These are phyloP conservation scores for Antheraea assamensis DNA, from an alignment of 2,888 invertebrate species.

Conservation along the genomic window DNA sequence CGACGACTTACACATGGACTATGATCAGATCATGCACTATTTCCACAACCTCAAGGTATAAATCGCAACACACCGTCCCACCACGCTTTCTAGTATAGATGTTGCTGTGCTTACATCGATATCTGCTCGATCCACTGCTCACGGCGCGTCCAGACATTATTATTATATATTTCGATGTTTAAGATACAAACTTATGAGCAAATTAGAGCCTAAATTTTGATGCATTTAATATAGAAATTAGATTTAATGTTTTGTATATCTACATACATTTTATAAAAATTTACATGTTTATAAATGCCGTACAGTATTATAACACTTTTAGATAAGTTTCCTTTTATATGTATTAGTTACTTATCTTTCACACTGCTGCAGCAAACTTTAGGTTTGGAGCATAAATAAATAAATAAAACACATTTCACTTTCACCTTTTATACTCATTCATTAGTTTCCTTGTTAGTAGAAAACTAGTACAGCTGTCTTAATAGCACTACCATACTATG, in stretches of 20 bases:
- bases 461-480: constrained; percentile 58
- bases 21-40: constrained; percentile 98
- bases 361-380: constrained; percentile 51
- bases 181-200: constrained; percentile 69
- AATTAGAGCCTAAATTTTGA: constrained; percentile 76
- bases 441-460: constrained; percentile 61
- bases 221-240: constrained; percentile 72
- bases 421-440: constrained; percentile 54
- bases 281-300: constrained; percentile 61
- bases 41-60: constrained; percentile 98
- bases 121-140: constrained; percentile 44
- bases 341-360: constrained; percentile 43
- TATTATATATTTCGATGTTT: constrained; percentile 60
- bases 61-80: constrained; percentile 61
- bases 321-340: constrained; percentile 54
- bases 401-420: constrained; percentile 55
- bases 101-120: constrained; percentile 71
- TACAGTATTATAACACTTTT: constrained; percentile 70
- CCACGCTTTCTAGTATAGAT: constrained; percentile 75
- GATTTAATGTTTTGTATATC: constrained; percentile 66
- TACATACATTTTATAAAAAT: constrained; percentile 73
- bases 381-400: constrained; percentile 48
- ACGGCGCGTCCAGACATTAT: constrained; percentile 51
- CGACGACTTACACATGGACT: constrained; percentile 96
- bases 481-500: constrained; percentile 62